phyloP scores from a whole-genome alignment of 2,888 invertebrate genomes.

The Neria commutata region DNA sequence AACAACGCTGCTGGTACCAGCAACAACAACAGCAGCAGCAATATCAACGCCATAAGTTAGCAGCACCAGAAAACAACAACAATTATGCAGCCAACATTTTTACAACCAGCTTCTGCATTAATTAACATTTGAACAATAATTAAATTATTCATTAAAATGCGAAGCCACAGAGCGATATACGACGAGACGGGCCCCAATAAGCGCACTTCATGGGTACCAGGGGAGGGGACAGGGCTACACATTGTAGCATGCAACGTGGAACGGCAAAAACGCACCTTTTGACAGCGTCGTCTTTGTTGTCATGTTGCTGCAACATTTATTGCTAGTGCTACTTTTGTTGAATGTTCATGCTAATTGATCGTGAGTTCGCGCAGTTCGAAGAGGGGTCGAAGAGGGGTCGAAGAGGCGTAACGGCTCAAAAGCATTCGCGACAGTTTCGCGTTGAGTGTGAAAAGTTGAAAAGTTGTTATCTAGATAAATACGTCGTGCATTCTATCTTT shows the following conservation, averaged over 20 bases:
- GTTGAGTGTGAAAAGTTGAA: too few species aligned
- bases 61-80: constrained; percentile 10
- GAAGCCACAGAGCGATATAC: constrained; percentile 7
- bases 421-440: constrained; percentile 16
- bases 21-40: constrained; percentile 10
- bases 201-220: too few species aligned
- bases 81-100: constrained; percentile 15
- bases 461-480: too few species aligned
- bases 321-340: background rate
- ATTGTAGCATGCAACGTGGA: too few species aligned
- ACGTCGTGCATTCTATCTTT: too few species aligned
- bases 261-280: constrained; percentile 10
- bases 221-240: too few species aligned
- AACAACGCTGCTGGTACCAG: constrained; percentile 1
- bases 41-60: constrained; percentile 7
- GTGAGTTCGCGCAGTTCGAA: too few species aligned
- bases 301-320: background rate
- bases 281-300: constrained; percentile 11
- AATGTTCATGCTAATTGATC: constrained; percentile 13
- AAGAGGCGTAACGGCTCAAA: constrained; percentile 10
- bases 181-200: background rate
- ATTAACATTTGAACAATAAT: constrained; percentile 60
- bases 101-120: constrained; percentile 53
- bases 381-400: constrained; percentile 24
- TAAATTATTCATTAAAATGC: constrained; percentile 58